Evolutionary conservation across 2,797 vertebrate species (phyloP).

Genomic region (Catostomus latipinnis): DNA sequence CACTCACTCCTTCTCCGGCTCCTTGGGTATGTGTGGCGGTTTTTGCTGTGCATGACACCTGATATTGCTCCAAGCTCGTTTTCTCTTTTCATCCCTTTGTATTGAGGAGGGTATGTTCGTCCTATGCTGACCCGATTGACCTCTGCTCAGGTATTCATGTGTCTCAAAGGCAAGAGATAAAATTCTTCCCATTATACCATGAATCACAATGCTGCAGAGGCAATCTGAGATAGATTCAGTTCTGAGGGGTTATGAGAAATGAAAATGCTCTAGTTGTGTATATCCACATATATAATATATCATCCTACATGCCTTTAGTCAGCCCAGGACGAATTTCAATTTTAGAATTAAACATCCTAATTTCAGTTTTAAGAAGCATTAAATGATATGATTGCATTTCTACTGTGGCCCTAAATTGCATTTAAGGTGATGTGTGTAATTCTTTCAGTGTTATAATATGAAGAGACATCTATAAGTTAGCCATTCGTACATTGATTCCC

Average conservation of each 20-base stretch:
- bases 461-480: too few relatives aligned
- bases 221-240: conserved; percentile 46
- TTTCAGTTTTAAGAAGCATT: conserved; percentile 15
- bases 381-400: neutral
- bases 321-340: neutral
- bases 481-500: too few relatives aligned
- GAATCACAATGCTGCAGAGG: conserved; percentile 55
- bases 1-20: conserved; percentile 46
- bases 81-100: conserved; percentile 54
- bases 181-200: conserved; percentile 22
- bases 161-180: conserved; percentile 7
- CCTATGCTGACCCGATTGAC: conserved; percentile 50
- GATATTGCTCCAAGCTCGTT: conserved; percentile 56
- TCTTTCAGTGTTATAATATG: neutral
- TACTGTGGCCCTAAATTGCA: neutral
- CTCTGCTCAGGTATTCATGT: conserved; percentile 45
- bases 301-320: conserved; percentile 12
- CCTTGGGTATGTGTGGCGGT: conserved; percentile 20
- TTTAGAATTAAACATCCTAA: conserved; percentile 16
- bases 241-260: conserved; percentile 48
- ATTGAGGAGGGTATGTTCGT: conserved; percentile 42
- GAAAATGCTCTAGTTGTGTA: conserved; percentile 36
- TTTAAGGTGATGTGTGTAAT: neutral
- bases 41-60: conserved; percentile 47
- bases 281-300: conserved; percentile 46